A percentile compares a stretch with the other conserved stretches of the same genome.
Conservation (phyloP, 2,797 vertebrate genomes). For the Gymnopithys bicolor region DNA sequence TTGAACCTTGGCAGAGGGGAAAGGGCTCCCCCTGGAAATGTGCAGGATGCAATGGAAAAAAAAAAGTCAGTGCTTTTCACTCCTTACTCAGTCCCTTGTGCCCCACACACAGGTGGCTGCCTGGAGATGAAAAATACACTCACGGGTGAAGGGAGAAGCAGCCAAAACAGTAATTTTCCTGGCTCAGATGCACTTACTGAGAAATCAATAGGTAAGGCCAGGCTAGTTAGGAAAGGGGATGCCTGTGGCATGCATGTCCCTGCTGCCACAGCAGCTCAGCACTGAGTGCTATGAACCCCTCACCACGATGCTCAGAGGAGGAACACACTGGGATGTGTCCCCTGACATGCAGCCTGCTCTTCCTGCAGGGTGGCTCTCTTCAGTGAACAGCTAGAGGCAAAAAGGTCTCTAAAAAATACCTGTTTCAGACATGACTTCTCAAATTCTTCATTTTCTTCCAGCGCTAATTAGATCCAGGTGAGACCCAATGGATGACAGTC, state of each 20-base stretch:
- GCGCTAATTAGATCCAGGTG: background rate
- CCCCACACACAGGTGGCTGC: slow-evolving; percentile 43
- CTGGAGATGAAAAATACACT: slow-evolving; percentile 10
- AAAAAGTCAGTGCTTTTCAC: slow-evolving; percentile 6
- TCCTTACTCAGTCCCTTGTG: slow-evolving; percentile 66
- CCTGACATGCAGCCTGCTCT: background rate
- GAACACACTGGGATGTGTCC: background rate
- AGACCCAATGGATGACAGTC: background rate
- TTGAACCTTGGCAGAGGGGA: slow-evolving; percentile 66
- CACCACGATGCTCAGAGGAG: rapidly evolving
- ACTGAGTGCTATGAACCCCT: background rate
- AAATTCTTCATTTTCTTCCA: background rate
- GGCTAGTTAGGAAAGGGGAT: background rate
- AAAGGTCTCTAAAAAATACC: background rate
- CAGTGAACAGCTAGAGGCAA: background rate
- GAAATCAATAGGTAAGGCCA: background rate
- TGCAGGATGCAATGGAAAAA: slow-evolving; percentile 68
- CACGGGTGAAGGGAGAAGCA: slow-evolving; percentile 16
- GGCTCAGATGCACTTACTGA: slow-evolving; percentile 23
- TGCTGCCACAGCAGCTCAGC: background rate
- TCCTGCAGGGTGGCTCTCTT: background rate
- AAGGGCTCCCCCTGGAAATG: slow-evolving; percentile 50
- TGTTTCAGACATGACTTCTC: background rate
- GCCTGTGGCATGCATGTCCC: rapidly evolving
- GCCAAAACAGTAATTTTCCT: slow-evolving; percentile 57